Evolutionary conservation across 2,113 vertebrate genomes (phyloP).

Genomic region (Hoplias malabaricus): DNA sequence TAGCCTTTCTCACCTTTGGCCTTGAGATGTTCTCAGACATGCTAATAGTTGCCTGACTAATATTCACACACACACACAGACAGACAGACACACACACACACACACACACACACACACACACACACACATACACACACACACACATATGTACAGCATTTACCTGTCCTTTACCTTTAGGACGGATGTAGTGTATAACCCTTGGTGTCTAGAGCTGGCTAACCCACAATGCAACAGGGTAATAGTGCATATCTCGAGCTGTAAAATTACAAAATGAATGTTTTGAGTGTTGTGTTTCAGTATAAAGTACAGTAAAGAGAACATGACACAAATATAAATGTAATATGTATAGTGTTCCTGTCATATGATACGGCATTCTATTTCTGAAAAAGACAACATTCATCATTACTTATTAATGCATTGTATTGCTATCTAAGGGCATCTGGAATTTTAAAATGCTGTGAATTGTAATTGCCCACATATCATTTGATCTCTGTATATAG

Average conservation of each 20-base stretch:
- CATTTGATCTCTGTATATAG: too few species aligned
- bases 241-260: not conserved
- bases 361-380: not conserved
- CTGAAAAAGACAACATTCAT: not conserved
- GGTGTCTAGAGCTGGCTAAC: too few species aligned
- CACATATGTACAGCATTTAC: too few species aligned
- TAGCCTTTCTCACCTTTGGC: constrained; percentile 73
- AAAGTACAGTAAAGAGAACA: too few species aligned
- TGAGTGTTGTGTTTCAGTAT: too few species aligned
- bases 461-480: too few species aligned
- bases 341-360: too few species aligned
- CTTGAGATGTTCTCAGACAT: constrained; percentile 63
- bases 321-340: too few species aligned
- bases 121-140: constrained; percentile 33
- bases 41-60: constrained; percentile 57
- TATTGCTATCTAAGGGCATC: too few species aligned
- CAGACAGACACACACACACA: not conserved
- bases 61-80: constrained; percentile 19
- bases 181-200: not conserved
- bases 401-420: too few species aligned
- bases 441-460: too few species aligned
- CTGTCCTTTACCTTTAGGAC: constrained; percentile 9
- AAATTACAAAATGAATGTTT: too few species aligned
- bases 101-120: constrained; percentile 11
- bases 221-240: not conserved